Evolutionary conservation across 1,140 invertebrate species (phyloP).

Genomic region (Metaphire vulgaris): DNA sequence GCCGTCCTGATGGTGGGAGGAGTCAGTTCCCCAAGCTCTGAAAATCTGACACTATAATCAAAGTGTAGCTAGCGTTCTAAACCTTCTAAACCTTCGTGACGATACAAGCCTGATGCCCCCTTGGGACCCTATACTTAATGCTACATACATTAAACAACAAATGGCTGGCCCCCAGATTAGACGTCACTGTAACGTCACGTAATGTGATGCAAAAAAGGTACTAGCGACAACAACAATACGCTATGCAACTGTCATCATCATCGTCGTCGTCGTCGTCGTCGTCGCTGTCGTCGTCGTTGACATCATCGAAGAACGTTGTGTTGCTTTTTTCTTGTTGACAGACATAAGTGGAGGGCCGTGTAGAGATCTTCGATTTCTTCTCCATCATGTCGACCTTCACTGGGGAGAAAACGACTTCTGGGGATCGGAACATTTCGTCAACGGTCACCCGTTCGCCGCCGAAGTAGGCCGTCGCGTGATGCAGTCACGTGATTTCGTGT

Average conservation of each 20-base stretch:
- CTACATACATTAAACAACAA: not conserved
- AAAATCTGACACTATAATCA: too few relatives aligned
- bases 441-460: conserved; percentile 76
- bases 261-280: not conserved
- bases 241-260: too few relatives aligned
- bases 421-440: conserved; percentile 58
- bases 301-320: too few relatives aligned
- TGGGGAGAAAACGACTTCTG: conserved; percentile 47
- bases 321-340: too few relatives aligned
- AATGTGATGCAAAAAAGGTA: too few relatives aligned
- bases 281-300: not conserved
- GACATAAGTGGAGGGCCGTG: conserved; percentile 21
- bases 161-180: not conserved
- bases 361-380: conserved; percentile 34
- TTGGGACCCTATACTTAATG: too few relatives aligned
- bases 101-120: too few relatives aligned
- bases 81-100: too few relatives aligned
- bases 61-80: too few relatives aligned
- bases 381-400: conserved; percentile 53
- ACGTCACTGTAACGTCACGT: not conserved
- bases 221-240: too few relatives aligned
- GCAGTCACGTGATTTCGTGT: not conserved
- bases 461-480: conserved; percentile 61
- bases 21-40: too few relatives aligned
- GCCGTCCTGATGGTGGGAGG: too few relatives aligned